Base-by-base conservation (phyloP, 1,140 invertebrate genomes). In the Drosophila ananassae region DNA sequence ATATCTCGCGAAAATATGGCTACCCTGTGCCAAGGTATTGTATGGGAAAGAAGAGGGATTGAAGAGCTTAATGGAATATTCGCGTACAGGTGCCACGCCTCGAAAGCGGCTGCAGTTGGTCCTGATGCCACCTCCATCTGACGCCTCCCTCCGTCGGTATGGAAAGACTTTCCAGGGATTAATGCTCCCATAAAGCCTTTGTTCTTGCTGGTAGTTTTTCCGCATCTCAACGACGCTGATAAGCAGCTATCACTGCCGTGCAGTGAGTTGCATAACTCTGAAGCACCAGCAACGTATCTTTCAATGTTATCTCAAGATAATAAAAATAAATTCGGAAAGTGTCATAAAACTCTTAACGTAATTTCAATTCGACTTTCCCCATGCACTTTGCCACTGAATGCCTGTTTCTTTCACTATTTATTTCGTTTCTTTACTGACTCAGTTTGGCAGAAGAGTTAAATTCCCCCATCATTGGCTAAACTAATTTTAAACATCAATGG, bases 401-500 rank as follows among this genome's bases (percentile, higher is more conserved):
- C 32, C 0, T 34, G 2, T 34, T 41, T 10, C 39, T 3, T 0
- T 7, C 39, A 41, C n/a, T n/a, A 37, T 37, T n/a, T n/a, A 37
- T 12, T 37, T 37, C 25, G 25, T 25, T 25, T 6, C 25, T 6
- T 6, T 28, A 6, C 25, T 6, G 25, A 6, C 25, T 28, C 25
- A 10, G 39, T n/a, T 44, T 13, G n/a, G 39, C 39, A 3, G 39
- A 44, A 44, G 12, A 28, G 2, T 37, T 41, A 22, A 52, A 52
- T 41, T 61, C 24, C 3, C 12, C 44, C 25, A n/a, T 24, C 17
- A 39, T 58, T 55, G 60, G 24, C 46, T 5, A 17, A 62, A 34
- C 59, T 56, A 76, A 72, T 85, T 83, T 77, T 39, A 58, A 63
- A 55, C 53, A 13, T 12, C 59, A 41, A 56, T 66, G 81, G 68